Evolutionary conservation across 2,113 vertebrate species (phyloP).

Genomic region (Chelonoidis abingdonii): DNA sequence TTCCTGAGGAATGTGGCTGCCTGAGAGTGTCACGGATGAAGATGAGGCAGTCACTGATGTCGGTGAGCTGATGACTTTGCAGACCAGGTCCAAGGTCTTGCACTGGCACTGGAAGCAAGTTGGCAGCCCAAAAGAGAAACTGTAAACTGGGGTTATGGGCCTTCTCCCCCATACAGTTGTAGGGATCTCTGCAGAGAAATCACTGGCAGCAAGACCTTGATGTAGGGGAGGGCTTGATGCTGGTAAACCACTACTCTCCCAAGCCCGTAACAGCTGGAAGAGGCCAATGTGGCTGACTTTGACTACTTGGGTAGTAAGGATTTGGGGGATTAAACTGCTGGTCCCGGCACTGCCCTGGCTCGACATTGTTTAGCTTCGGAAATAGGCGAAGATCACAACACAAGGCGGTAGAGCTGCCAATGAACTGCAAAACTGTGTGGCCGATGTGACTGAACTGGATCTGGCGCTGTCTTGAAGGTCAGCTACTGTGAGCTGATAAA

Average conservation of each 20-base stretch:
- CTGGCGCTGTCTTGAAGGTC: background rate
- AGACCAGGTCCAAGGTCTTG: background rate
- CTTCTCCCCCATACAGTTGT: background rate
- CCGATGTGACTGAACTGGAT: background rate
- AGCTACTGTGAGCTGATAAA: background rate
- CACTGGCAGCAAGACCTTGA: background rate
- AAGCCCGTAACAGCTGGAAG: background rate
- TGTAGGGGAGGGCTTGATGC: background rate
- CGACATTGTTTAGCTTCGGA: background rate
- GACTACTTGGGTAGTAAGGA: background rate
- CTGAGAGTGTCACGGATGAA: background rate
- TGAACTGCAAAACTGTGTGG: background rate
- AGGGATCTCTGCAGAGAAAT: background rate
- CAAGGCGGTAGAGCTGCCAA: background rate
- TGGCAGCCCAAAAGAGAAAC: background rate
- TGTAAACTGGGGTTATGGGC: background rate
- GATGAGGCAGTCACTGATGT: background rate
- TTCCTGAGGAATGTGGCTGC: background rate
- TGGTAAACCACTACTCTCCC: fast-evolving
- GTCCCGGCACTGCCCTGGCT: background rate
- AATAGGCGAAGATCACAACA: background rate
- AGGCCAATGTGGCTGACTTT: background rate
- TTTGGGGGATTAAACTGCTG: background rate
- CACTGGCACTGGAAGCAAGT: background rate
- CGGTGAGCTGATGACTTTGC: background rate